Evolutionary conservation across 2,797 vertebrate genomes (phyloP).

Genomic region (Myoxocephalus aenaeus): DNA sequence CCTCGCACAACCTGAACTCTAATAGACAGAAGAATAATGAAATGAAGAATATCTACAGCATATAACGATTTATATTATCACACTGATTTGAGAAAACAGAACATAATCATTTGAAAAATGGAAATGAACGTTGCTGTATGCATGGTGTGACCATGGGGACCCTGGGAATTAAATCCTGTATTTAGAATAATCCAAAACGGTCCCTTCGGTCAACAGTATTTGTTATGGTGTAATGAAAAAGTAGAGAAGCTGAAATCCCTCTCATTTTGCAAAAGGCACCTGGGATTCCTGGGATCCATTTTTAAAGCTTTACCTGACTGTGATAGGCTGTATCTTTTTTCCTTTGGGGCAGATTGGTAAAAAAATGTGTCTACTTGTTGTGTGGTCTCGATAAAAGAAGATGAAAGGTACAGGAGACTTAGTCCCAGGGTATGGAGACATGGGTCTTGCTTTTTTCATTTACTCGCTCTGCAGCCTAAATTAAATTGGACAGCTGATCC

Average conservation of each 20-base stretch:
- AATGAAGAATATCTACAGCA: too few species aligned
- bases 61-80: too few species aligned
- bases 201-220: constrained; percentile 41
- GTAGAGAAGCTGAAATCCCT: constrained; percentile 28
- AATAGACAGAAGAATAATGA: too few species aligned
- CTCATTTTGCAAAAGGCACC: constrained; percentile 32
- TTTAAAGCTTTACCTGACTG: constrained; percentile 41
- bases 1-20: too few species aligned
- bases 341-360: constrained; percentile 38
- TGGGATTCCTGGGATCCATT: constrained; percentile 31
- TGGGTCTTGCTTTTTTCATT: constrained; percentile 69
- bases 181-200: constrained; percentile 36
- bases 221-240: constrained; percentile 52
- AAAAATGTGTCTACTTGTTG: constrained; percentile 58
- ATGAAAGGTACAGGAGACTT: constrained; percentile 55
- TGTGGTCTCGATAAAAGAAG: constrained; percentile 58
- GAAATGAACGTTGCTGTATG: constrained; percentile 6
- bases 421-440: constrained; percentile 60
- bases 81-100: constrained; percentile 28
- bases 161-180: constrained; percentile 58
- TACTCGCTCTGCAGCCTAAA: constrained; percentile 73
- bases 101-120: constrained; percentile 30
- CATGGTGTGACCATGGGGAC: constrained; percentile 3
- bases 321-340: constrained; percentile 19
- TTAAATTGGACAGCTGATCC: constrained; percentile 78